Evolutionary conservation across 2,113 vertebrate species (phyloP).

Genomic region (Pontoporia blainvillei): DNA sequence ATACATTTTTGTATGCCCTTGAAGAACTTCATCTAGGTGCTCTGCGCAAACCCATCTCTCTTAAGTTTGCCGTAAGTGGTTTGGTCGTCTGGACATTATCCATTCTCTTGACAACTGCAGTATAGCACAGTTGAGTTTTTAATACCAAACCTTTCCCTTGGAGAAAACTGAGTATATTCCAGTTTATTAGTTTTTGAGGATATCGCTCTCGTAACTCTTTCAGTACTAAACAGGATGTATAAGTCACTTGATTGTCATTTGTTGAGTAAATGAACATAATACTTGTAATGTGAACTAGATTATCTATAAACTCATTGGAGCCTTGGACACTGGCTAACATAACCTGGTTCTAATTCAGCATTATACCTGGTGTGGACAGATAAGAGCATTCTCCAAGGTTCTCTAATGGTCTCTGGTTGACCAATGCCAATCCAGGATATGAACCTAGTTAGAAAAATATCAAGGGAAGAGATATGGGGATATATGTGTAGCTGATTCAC

Average conservation of each 20-base stretch:
- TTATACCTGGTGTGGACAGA: accelerated
- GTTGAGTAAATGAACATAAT: neutral
- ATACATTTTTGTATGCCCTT: neutral
- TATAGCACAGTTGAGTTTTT: neutral
- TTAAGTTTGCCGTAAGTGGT: neutral
- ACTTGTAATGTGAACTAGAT: neutral
- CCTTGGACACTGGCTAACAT: neutral
- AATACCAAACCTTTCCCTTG: neutral
- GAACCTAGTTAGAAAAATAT: neutral
- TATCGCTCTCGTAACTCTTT: neutral
- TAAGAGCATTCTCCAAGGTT: neutral
- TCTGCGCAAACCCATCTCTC: neutral
- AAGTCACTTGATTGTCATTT: neutral
- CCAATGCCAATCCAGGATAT: neutral
- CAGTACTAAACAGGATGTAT: neutral
- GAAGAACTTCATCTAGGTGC: neutral
- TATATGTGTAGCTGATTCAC: too few species aligned
- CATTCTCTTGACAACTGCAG: neutral
- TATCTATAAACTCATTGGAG: neutral
- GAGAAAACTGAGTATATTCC: neutral
- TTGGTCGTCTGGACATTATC: neutral
- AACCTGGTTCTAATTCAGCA: neutral
- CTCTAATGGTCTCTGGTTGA: neutral
- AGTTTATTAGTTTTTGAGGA: neutral
- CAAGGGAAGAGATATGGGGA: too few species aligned